phyloP scores from a whole-genome alignment of 2,888 invertebrate genomes.

The Drosophila picticornis region DNA sequence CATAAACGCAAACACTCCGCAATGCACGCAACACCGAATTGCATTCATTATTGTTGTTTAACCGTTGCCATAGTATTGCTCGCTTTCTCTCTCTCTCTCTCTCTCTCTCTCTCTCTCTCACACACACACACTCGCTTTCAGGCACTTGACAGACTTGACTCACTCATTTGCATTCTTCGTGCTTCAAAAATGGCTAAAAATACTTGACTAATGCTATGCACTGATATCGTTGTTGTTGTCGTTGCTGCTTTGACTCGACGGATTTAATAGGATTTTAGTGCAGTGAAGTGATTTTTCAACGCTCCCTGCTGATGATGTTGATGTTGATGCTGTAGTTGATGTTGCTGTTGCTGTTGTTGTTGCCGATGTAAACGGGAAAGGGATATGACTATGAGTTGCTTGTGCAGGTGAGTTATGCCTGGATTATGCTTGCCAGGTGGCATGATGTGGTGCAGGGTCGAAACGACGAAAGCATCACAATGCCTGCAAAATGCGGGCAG shows the following conservation, averaged over 20 bases:
- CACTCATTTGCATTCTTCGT: constrained; percentile 71
- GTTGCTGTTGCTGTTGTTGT: constrained; percentile 7
- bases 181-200: constrained; percentile 63
- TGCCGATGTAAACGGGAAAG: constrained; percentile 19
- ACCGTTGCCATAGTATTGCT: constrained; percentile 23
- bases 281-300: constrained; percentile 72
- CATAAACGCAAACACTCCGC: constrained; percentile 24
- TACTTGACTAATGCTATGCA: constrained; percentile 70
- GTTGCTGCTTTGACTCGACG: constrained; percentile 50
- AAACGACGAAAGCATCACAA: not conserved
- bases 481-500: constrained; percentile 13
- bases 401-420: constrained; percentile 36
- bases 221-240: constrained; percentile 7
- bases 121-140: not conserved
- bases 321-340: constrained; percentile 11
- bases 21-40: constrained; percentile 60
- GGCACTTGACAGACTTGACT: constrained; percentile 26
- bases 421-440: constrained; percentile 6
- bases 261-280: constrained; percentile 75
- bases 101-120: not conserved
- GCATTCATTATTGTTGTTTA: constrained; percentile 67
- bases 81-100: not conserved
- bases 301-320: constrained; percentile 30
- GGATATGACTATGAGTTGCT: constrained; percentile 19
- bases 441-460: not conserved